These are phyloP conservation scores for Helogale parvula DNA, from an alignment of 2,113 vertebrate genomes.

Conservation along the genomic window DNA sequence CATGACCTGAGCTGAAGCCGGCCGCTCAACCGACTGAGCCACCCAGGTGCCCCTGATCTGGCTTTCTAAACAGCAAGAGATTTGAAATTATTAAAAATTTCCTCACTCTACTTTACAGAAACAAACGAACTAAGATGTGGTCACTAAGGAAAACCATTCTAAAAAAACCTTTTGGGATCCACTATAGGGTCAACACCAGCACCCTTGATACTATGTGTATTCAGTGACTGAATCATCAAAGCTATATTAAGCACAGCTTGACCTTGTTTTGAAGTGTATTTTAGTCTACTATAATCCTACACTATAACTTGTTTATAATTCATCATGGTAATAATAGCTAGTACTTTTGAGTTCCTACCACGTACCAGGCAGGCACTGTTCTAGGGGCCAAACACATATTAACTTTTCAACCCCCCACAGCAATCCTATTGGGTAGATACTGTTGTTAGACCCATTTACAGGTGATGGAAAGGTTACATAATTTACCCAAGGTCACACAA, in stretches of 20 bases:
- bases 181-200: not conserved
- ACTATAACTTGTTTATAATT: not conserved
- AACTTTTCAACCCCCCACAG: not conserved
- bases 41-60: not conserved
- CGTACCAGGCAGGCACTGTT: not conserved
- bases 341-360: not conserved
- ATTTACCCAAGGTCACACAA: not conserved
- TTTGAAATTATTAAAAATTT: not conserved
- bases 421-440: not conserved
- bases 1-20: too few species aligned
- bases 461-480: not conserved
- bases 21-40: too few species aligned
- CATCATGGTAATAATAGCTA: not conserved
- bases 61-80: constrained; percentile 41
- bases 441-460: not conserved
- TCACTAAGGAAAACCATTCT: not conserved
- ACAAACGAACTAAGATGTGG: not conserved
- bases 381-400: not conserved
- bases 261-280: constrained; percentile 7
- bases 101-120: not conserved
- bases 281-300: not conserved
- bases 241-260: not conserved
- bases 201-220: not conserved
- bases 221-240: constrained; percentile 48
- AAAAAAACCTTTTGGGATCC: not conserved